phyloP scores from a whole-genome alignment of 2,888 invertebrate species.

The Plagodis pulveraria region DNA sequence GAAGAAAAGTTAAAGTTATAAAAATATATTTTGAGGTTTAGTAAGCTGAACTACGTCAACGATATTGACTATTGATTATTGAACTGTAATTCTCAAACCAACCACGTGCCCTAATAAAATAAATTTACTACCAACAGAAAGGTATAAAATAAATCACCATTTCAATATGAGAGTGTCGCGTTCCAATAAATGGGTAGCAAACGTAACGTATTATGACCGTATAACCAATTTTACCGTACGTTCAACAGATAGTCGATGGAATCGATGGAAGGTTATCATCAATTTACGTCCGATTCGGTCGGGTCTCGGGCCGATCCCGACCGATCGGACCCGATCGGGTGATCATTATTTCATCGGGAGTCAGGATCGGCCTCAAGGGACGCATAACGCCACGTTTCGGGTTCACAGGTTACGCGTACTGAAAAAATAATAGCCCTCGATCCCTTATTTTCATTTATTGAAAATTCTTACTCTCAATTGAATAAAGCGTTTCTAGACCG shows the following conservation, averaged over 20 bases:
- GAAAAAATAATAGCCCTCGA: slow-evolving; percentile 51
- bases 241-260: slow-evolving; percentile 69
- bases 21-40: too few species aligned
- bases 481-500: not conserved
- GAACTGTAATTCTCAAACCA: slow-evolving; percentile 10
- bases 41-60: not conserved
- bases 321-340: slow-evolving; percentile 40
- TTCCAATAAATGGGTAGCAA: slow-evolving; percentile 23
- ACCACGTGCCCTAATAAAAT: slow-evolving; percentile 20
- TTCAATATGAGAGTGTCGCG: slow-evolving; percentile 21
- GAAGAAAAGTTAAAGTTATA: too few species aligned
- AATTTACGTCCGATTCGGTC: slow-evolving; percentile 55
- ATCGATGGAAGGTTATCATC: slow-evolving; percentile 58
- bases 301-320: slow-evolving; percentile 38
- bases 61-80: slow-evolving; percentile 13
- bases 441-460: slow-evolving; percentile 52
- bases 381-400: slow-evolving; percentile 58
- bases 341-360: slow-evolving; percentile 74
- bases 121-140: slow-evolving; percentile 19
- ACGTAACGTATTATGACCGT: slow-evolving; percentile 31
- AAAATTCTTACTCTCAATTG: slow-evolving; percentile 43
- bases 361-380: slow-evolving; percentile 62
- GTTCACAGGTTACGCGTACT: slow-evolving; percentile 47
- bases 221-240: slow-evolving; percentile 45
- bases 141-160: slow-evolving; percentile 29